A percentile compares a stretch with the other conserved stretches of the same genome.
Evolutionary conservation across 1,140 invertebrate genomes (phyloP).

Genomic region (Cheumatopsyche charites): DNA sequence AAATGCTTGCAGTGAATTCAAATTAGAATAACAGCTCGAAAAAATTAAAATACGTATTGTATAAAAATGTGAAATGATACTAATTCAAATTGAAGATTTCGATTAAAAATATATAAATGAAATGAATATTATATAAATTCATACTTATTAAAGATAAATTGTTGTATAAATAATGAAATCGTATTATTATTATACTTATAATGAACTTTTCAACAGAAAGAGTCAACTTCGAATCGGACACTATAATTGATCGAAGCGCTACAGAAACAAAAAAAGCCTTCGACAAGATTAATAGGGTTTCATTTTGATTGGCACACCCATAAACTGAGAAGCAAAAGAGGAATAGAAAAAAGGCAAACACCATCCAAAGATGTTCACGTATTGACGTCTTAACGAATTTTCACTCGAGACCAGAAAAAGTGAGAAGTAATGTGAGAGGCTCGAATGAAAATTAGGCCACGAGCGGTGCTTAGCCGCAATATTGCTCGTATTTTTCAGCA

Average conservation of each 20-base stretch:
- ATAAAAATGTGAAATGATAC: too few relatives aligned
- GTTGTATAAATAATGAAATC: too few relatives aligned
- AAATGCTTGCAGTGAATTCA: too few relatives aligned
- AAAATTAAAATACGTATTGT: too few relatives aligned
- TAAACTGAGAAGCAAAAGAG: conserved; percentile 28
- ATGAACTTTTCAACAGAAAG: conserved; percentile 21
- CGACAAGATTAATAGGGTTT: conserved; percentile 41
- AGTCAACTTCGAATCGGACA: conserved; percentile 28
- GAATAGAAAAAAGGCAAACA: neutral
- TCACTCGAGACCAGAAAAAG: neutral
- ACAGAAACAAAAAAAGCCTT: conserved; percentile 35
- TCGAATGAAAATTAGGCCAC: conserved; percentile 2
- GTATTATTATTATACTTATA: too few relatives aligned
- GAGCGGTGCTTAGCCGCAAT: neutral
- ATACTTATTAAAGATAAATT: too few relatives aligned
- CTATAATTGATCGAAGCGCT: conserved; percentile 39
- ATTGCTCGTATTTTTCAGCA: neutral
- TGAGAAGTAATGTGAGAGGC: neutral
- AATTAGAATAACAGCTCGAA: too few relatives aligned
- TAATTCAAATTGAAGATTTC: too few relatives aligned
- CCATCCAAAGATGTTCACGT: conserved; percentile 25
- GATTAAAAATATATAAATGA: too few relatives aligned
- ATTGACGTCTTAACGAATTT: conserved; percentile 37
- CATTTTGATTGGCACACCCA: conserved; percentile 44
- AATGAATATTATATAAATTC: too few relatives aligned